Evolutionary conservation across 2,888 invertebrate genomes (phyloP), one percentile per base, ranked within the genome.

Genomic region (Trissolcus brochymenae): DNA sequence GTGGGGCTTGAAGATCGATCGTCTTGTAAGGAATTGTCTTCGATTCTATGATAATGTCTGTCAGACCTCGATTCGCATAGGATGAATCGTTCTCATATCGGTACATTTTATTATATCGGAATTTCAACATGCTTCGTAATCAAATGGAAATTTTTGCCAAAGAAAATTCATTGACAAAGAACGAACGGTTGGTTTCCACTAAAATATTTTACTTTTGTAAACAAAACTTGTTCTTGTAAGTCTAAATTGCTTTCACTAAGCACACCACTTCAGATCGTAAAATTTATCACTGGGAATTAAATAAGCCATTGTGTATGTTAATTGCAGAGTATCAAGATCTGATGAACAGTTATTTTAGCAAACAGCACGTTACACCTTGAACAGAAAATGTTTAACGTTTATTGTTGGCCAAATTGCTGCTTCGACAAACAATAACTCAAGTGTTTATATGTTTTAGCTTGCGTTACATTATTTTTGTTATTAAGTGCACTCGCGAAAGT

Each of bases 31-130:
- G 77, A 25, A 65, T 78, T 62, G 65, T 46, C 55, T 60, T 50
- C 65, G 73, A 68, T 78, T 73, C 60, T 66, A 70, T 74, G 73
- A 70, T 78, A 78, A 72, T 61, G 6, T 6, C n/a, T 16, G 59
- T 13, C 21, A 54, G 62, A 49, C 67, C 60, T 73, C 65, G 55
- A 73, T 64, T 68, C 68, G 53, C 53, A 17, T 40, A 25, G 59
- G 51, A 29, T 64, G 68, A 59, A 43, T 64, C 64, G 51, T 49
- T 53, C 6, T 16, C 46, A 46, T n/a, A n/a, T 62, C n/a, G 43
- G 17, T 57, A 73, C 62, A 54, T 74, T 74, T 70, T 64, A 72
- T 60, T 55, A 73, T 67, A 62, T 68, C 29, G 70, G 66, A 66
- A 66, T 55, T 49, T 57, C 43, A 43, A 71, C 60, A 57, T 78